These are phyloP conservation scores for Phengaris arion DNA, from an alignment of 2,888 invertebrate genomes.

Conservation along the genomic window DNA sequence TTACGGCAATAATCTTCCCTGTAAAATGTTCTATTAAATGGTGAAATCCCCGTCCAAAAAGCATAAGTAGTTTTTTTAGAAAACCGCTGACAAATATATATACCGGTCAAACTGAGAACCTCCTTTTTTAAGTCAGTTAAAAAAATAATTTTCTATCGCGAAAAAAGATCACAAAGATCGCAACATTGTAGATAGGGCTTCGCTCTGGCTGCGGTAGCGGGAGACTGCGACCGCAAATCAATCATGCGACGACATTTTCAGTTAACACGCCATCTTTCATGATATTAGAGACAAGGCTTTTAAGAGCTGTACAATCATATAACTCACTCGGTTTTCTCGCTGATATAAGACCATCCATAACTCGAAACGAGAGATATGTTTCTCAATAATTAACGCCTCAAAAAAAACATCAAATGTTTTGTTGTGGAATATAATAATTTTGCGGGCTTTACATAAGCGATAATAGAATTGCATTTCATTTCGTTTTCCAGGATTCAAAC, in stretches of 20 bases:
- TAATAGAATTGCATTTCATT: background rate
- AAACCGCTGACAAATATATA: too few species aligned
- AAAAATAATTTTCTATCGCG: background rate
- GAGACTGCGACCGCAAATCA: slow-evolving; percentile 8
- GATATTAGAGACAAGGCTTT: slow-evolving; percentile 19
- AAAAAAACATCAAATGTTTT: background rate
- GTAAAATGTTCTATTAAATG: too few species aligned
- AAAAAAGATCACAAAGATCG: background rate
- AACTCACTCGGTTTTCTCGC: background rate
- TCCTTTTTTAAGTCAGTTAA: too few species aligned
- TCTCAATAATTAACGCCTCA: background rate
- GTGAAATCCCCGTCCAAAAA: too few species aligned
- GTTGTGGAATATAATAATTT: background rate
- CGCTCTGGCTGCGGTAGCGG: background rate
- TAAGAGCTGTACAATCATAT: background rate
- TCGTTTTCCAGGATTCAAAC: background rate
- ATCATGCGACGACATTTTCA: slow-evolving; percentile 20
- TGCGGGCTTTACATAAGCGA: background rate
- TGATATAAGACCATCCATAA: background rate
- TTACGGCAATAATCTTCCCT: too few species aligned
- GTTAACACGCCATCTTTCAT: slow-evolving; percentile 18
- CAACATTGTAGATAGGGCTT: background rate
- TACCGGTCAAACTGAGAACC: too few species aligned
- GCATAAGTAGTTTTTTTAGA: too few species aligned
- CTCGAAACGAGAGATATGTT: background rate